Evolutionary conservation across 2,113 vertebrate species (phyloP).

Genomic region (Caretta caretta): DNA sequence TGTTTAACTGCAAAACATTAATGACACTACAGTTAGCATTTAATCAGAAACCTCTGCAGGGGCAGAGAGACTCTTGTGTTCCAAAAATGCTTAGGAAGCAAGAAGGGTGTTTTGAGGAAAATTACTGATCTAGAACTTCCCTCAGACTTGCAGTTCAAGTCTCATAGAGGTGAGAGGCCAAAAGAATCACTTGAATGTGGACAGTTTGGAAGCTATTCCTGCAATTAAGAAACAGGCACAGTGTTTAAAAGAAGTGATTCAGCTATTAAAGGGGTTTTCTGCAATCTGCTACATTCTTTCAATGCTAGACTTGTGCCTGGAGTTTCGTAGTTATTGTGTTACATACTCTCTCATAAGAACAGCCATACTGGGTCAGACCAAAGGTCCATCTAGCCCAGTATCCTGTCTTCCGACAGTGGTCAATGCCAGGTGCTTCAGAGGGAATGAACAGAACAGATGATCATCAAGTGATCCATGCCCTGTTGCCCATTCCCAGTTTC

Average conservation of each 20-base stretch:
- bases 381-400: too few species aligned
- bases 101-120: not conserved
- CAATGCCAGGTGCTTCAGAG: too few species aligned
- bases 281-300: not conserved
- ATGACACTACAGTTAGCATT: not conserved
- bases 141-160: not conserved
- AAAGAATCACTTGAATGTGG: not conserved
- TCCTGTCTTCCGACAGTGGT: too few species aligned
- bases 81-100: not conserved
- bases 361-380: too few species aligned
- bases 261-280: not conserved
- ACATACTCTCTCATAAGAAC: not conserved
- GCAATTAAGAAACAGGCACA: not conserved
- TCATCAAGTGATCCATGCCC: too few species aligned
- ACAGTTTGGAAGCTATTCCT: not conserved
- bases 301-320: not conserved
- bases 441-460: too few species aligned
- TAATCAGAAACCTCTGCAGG: not conserved
- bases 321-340: not conserved
- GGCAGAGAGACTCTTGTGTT: not conserved
- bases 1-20: slow-evolving; percentile 30
- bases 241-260: not conserved
- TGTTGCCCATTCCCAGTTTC: too few species aligned
- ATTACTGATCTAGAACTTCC: not conserved
- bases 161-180: not conserved